phyloP scores from a whole-genome alignment of 2,113 vertebrate species.

The Sigmodon hispidus region DNA sequence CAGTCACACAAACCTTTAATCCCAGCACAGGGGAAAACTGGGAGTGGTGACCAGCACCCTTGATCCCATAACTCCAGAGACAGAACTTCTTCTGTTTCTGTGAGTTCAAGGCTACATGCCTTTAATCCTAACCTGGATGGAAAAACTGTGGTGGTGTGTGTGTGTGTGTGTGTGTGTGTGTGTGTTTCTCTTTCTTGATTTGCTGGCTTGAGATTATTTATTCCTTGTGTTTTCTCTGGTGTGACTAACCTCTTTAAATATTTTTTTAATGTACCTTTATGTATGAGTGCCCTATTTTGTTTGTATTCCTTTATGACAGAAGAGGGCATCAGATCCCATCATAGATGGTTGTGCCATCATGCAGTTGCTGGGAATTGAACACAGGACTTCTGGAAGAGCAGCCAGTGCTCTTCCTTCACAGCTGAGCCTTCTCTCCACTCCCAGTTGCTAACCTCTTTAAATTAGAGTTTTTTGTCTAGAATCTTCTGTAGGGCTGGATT shows the following conservation, averaged over 20 bases:
- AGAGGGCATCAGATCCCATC: background rate
- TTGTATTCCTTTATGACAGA: background rate
- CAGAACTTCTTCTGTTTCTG: no score
- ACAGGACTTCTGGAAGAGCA: background rate
- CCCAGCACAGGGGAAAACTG: no score
- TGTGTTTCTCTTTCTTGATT: background rate
- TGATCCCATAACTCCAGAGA: no score
- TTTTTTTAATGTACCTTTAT: no score
- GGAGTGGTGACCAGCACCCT: no score
- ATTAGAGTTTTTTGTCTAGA: background rate
- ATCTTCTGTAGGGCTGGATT: background rate
- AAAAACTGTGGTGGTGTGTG: no score
- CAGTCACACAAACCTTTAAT: no score
- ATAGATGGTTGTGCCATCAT: background rate
- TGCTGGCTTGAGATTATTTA: background rate
- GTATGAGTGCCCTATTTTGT: no score
- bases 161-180: background rate
- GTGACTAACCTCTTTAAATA: background rate
- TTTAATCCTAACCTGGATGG: no score
- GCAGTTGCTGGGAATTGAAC: background rate
- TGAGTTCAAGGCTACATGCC: no score
- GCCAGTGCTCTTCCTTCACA: background rate
- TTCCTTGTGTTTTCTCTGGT: background rate
- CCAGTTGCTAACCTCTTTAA: background rate
- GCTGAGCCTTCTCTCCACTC: background rate